These are phyloP conservation scores for Hypocryptadius cinnamomeus DNA, from an alignment of 2,113 vertebrate species.

Conservation along the genomic window DNA sequence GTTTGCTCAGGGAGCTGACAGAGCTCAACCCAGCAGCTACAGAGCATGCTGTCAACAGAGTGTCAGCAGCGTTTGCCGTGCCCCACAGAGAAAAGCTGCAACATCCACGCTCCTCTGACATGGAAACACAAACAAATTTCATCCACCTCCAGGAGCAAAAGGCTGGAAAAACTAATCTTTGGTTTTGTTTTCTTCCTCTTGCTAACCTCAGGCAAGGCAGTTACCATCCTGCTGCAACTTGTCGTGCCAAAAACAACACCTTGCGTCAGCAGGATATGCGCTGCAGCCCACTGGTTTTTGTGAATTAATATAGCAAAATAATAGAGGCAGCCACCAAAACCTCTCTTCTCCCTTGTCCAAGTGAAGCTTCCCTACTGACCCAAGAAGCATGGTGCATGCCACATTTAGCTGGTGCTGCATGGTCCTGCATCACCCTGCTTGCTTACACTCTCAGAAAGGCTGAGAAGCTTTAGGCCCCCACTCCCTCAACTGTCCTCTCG, in stretches of 20 bases:
- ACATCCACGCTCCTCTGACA: fast-evolving
- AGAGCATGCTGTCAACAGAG: not conserved
- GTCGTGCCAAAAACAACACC: not conserved
- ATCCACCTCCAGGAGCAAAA: not conserved
- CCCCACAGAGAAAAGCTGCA: not conserved
- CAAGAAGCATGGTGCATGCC: fast-evolving
- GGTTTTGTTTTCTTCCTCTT: not conserved
- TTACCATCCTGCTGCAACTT: not conserved
- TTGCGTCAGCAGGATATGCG: not conserved
- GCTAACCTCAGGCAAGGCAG: not conserved
- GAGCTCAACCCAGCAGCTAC: not conserved
- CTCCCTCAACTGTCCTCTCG: not conserved
- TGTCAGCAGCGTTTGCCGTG: not conserved
- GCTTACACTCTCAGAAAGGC: not conserved
- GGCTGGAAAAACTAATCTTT: not conserved
- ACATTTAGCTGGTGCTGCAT: not conserved
- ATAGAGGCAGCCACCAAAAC: not conserved
- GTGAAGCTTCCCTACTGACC: not conserved
- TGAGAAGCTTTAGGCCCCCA: not conserved
- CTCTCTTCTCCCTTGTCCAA: not conserved
- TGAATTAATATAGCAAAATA: not conserved
- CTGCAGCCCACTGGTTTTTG: fast-evolving
- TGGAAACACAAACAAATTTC: not conserved
- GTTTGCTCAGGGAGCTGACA: not conserved
- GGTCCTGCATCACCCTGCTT: not conserved